Percentiles rank a stretch among this genome's conserved stretches.
These are phyloP conservation scores for Megaceryle maxima DNA, from an alignment of 2,113 vertebrate species.

Conservation along the genomic window DNA sequence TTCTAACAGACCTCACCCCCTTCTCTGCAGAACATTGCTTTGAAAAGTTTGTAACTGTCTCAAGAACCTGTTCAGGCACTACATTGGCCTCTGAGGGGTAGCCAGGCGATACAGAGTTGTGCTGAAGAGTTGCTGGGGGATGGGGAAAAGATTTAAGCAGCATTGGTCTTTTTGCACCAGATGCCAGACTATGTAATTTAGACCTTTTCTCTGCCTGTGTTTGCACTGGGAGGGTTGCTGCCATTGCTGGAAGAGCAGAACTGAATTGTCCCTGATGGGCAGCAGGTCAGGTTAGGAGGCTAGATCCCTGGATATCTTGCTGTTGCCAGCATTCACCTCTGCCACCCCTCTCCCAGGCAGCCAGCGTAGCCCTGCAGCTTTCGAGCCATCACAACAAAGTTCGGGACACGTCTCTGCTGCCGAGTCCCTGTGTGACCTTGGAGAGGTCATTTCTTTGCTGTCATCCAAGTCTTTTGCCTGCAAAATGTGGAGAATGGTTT, in stretches of 20 bases:
- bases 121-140: background rate
- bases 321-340: background rate
- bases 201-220: background rate
- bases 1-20: background rate
- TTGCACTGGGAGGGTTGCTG: background rate
- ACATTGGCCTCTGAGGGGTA: background rate
- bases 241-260: background rate
- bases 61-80: background rate
- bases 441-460: conserved; percentile 22
- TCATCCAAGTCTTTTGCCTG: background rate
- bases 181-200: background rate
- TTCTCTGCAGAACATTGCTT: accelerated
- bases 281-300: background rate
- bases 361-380: background rate
- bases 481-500: background rate
- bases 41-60: conserved; percentile 10
- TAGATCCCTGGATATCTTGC: background rate
- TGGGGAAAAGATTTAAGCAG: background rate
- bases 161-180: background rate
- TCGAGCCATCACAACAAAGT: accelerated
- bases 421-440: background rate
- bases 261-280: accelerated
- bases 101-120: background rate
- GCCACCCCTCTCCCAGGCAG: background rate
- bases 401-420: background rate